Conservation (phyloP, 2,888 invertebrate species). For the Catocala fraxini region DNA sequence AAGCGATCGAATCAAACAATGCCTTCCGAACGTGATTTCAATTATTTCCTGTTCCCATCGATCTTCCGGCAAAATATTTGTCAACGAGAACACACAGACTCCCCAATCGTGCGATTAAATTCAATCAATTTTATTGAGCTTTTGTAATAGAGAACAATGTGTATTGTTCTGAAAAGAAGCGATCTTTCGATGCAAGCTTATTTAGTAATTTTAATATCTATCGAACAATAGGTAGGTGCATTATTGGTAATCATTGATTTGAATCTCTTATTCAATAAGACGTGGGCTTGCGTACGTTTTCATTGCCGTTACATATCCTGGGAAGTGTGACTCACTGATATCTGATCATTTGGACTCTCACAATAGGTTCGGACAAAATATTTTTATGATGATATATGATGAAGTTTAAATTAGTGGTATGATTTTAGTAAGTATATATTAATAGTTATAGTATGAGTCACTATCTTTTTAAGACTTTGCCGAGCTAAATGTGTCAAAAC, state of each 20-base stretch:
- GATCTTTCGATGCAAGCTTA: slow-evolving; percentile 61
- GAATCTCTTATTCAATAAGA: slow-evolving; percentile 57
- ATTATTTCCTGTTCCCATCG: slow-evolving; percentile 58
- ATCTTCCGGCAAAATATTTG: slow-evolving; percentile 68
- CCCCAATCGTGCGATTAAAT: slow-evolving; percentile 45
- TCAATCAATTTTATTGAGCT: slow-evolving; percentile 68
- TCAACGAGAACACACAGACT: slow-evolving; percentile 60
- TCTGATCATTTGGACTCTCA: not conserved
- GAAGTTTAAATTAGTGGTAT: no score
- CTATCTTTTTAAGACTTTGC: no score
- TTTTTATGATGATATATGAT: not conserved
- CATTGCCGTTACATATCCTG: slow-evolving; percentile 24
- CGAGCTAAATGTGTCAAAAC: no score
- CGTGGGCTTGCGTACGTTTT: slow-evolving; percentile 36
- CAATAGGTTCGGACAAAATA: not conserved
- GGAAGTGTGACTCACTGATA: slow-evolving; percentile 11
- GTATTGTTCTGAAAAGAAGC: slow-evolving; percentile 70
- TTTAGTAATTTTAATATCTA: slow-evolving; percentile 65
- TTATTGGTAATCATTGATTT: slow-evolving; percentile 59
- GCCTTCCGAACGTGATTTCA: slow-evolving; percentile 41
- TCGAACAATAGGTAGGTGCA: slow-evolving; percentile 55
- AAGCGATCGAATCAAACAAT: slow-evolving; percentile 43
- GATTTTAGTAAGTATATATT: no score
- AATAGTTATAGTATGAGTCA: no score
- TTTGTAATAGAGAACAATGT: slow-evolving; percentile 76